Conservation (phyloP, 2,888 invertebrate genomes). For the Andrena haemorrhoa region DNA sequence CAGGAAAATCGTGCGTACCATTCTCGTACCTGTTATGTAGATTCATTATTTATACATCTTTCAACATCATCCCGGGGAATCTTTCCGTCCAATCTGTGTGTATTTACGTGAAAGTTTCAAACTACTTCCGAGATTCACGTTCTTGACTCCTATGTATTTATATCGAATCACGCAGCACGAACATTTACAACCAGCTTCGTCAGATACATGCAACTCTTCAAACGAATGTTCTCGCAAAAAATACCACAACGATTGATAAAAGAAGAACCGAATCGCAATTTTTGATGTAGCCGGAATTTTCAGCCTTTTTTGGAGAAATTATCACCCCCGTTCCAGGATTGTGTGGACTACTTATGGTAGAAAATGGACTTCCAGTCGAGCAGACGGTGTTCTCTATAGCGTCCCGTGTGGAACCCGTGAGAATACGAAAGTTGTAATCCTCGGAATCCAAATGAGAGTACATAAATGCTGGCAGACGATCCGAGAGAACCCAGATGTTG, state of each 20-base stretch:
- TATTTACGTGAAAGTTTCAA: conserved; percentile 12
- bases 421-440: conserved; percentile 90
- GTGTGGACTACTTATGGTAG: conserved; percentile 10
- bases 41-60: conserved; percentile 16
- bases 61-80: background rate
- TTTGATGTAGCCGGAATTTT: background rate
- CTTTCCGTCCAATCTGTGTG: background rate
- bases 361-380: conserved; percentile 29
- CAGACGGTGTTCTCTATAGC: conserved; percentile 91
- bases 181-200: background rate
- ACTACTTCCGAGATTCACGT: background rate
- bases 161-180: background rate
- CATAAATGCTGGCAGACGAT: conserved; percentile 90
- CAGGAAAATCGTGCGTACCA: conserved; percentile 18
- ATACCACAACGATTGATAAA: background rate
- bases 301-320: background rate
- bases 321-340: background rate
- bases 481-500: conserved; percentile 91
- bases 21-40: background rate
- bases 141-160: background rate
- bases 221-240: conserved; percentile 36
- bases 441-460: conserved; percentile 88
- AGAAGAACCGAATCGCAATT: background rate
- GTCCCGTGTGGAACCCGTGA: conserved; percentile 89
- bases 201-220: conserved; percentile 26